Percentiles rank a stretch among this genome's conserved stretches.
Conservation (phyloP, 2,797 vertebrate genomes). For the Clarias laeviceps region DNA sequence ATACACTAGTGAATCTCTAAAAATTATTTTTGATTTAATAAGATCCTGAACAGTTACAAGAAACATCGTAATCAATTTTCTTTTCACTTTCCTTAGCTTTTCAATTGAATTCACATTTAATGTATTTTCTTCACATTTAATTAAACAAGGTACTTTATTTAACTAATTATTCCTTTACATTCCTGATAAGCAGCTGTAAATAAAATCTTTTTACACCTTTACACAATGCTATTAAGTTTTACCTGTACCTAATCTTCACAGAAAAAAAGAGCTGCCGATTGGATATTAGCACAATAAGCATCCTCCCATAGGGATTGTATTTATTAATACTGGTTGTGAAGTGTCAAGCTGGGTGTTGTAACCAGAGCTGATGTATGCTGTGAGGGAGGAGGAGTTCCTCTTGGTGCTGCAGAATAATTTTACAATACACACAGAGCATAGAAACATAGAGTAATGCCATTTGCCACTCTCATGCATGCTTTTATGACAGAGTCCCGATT, state of each 20-base stretch:
- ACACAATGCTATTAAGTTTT: not conserved
- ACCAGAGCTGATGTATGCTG: not conserved
- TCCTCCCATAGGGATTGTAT: conserved; percentile 39
- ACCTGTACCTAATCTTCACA: conserved; percentile 25
- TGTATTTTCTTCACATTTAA: no score
- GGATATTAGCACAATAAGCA: conserved; percentile 37
- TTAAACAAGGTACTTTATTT: not conserved
- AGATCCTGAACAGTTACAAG: not conserved
- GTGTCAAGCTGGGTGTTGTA: conserved; percentile 24
- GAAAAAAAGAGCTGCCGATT: conserved; percentile 21
- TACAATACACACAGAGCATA: conserved; percentile 47
- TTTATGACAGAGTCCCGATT: conserved; percentile 49
- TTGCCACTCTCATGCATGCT: conserved; percentile 48
- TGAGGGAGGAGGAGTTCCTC: conserved; percentile 31
- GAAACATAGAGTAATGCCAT: conserved; percentile 48
- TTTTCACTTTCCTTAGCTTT: not conserved
- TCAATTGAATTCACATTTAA: not conserved
- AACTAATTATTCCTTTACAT: not conserved
- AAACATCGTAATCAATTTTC: not conserved
- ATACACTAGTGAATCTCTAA: not conserved
- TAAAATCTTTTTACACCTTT: conserved; percentile 1
- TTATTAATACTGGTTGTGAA: conserved; percentile 49
- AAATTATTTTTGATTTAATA: not conserved
- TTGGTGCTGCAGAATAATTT: conserved; percentile 48
- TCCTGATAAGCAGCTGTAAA: not conserved